phyloP scores from a whole-genome alignment of 2,113 vertebrate genomes.

The Pollachius pollachius region DNA sequence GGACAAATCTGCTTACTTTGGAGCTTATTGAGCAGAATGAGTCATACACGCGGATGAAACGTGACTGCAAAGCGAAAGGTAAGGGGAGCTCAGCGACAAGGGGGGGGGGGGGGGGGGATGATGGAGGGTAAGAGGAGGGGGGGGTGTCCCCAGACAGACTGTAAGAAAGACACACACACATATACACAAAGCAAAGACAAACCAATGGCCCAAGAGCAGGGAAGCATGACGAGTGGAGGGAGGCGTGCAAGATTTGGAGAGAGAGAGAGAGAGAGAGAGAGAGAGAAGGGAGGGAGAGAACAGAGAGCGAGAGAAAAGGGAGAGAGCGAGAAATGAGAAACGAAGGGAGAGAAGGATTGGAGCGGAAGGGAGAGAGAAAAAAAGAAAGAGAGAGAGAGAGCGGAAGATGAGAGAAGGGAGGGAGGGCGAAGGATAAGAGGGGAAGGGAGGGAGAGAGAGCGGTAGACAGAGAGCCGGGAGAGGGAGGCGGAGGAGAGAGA shows the following conservation, averaged over 20 bases:
- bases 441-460: neutral
- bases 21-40: constrained; percentile 83
- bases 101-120: constrained; percentile 32
- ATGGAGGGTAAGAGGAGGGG: constrained; percentile 36
- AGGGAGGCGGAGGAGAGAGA: constrained; percentile 2
- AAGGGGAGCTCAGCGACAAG: constrained; percentile 47
- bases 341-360: no score
- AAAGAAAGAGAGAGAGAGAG: no score
- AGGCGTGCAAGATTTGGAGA: neutral
- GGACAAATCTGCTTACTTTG: constrained; percentile 84
- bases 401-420: constrained; percentile 25
- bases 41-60: constrained; percentile 74
- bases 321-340: no score
- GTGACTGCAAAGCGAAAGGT: constrained; percentile 78
- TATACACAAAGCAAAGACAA: no score
- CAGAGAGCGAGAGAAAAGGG: no score
- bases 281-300: constrained; percentile 20
- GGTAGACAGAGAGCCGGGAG: neutral
- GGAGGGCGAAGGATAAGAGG: constrained; percentile 15
- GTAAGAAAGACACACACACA: no score
- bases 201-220: no score
- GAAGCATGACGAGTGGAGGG: neutral
- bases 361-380: no score
- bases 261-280: constrained; percentile 13
- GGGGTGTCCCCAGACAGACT: constrained; percentile 24